Conservation (phyloP, 92 coral and sea anemone species). For the Paragorgia papillata region DNA sequence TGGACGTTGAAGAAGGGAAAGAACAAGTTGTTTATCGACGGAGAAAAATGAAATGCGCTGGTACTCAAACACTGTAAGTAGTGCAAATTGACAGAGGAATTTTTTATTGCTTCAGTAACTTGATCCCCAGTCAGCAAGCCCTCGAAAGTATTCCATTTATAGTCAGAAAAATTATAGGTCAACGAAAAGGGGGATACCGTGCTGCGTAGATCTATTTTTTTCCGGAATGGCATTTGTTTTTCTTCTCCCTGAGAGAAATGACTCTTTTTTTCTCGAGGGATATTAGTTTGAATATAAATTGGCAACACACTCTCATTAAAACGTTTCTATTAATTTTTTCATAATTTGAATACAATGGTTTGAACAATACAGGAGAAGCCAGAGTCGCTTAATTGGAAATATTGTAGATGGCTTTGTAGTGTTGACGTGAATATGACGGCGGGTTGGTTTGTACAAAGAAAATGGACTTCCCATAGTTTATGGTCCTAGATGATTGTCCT, state of each 20-base stretch:
- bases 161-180: slow-evolving; percentile 26
- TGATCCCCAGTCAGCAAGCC: slow-evolving; percentile 7
- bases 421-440: slow-evolving; percentile 3
- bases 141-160: slow-evolving; percentile 41
- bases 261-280: slow-evolving; percentile 1
- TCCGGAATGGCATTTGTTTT: slow-evolving; percentile 12
- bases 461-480: background rate
- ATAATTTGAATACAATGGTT: slow-evolving; percentile 35
- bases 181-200: background rate
- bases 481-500: background rate
- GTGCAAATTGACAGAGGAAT: background rate
- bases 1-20: slow-evolving; percentile 35
- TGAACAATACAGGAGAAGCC: slow-evolving; percentile 16
- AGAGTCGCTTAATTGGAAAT: slow-evolving; percentile 26
- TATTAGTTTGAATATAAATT: slow-evolving; percentile 17
- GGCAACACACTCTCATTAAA: slow-evolving; percentile 23
- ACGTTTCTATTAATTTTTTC: background rate
- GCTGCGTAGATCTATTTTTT: slow-evolving; percentile 1
- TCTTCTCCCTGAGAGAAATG: slow-evolving; percentile 9
- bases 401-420: background rate
- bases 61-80: slow-evolving; percentile 42
- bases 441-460: background rate
- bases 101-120: slow-evolving; percentile 25
- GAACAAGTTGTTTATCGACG: slow-evolving; percentile 45
- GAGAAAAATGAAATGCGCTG: slow-evolving; percentile 20